Evolutionary conservation across 2,113 vertebrate species (phyloP), one percentile per base, ranked within the genome.

Genomic region (Oreotrochilus melanogaster): DNA sequence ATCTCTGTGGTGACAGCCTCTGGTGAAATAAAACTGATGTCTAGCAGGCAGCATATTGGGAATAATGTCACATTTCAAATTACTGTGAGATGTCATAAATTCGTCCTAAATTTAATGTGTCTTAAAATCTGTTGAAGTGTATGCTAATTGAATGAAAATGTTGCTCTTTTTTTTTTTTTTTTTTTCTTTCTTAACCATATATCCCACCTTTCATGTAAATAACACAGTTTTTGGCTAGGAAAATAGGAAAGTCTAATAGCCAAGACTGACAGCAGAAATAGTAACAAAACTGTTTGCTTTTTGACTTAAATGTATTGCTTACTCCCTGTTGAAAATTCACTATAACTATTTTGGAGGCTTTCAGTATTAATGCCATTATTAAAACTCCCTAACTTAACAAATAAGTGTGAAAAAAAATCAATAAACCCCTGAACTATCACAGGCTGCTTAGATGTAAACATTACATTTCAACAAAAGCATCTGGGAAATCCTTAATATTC

Each of bases 201-300:
- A 58, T 73, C 66, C 73, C 17, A 71, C 37, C 47, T 86, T 88
- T 82, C 42, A 16, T 91, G 70, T 85, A 87, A 95, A 84, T 87
- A 92, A 74, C 45, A 86, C 30, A 35, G 25, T 60, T 57, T 87
- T 73, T 92, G 73, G 45, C 89, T 66, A 45, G 62, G 47, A 69
- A 70, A 73, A 64, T 62, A 0, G 1, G 37, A 37, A 80, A 81
- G 21, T 78, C 73, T 87, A 66, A 37, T 75, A 96, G 74, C 48
- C 14, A 31, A 53, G 33, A 54, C 57, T 89, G 65, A 48, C 78
- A 92, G 56, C 57, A 66, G 57, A 60, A 71, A 33, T 30, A 67
- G 57, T 75, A 54, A 61, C 35, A 53, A 88, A 79, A n/a, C 25
- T 33, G 4, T 61, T 69, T 74, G 30, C 24, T 42, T 88, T 58